A percentile compares a stretch with the other conserved stretches of the same genome.
phyloP scores from a whole-genome alignment of 2,797 vertebrate genomes.

The Phaenicophaeus curvirostris region DNA sequence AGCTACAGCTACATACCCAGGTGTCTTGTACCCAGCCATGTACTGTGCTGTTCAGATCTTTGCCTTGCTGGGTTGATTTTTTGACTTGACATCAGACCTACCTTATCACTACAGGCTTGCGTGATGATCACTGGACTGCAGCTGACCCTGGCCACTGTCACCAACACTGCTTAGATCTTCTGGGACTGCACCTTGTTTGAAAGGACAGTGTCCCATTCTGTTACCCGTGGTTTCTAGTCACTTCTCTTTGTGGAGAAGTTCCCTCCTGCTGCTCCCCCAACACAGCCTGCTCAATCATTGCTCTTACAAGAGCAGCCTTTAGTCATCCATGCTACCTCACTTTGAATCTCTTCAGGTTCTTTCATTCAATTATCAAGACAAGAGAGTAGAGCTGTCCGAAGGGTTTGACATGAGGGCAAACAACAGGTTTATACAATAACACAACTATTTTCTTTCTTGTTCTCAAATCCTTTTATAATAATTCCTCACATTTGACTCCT shows the following conservation, averaged over 20 bases:
- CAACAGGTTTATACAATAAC: background rate
- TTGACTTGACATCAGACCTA: background rate
- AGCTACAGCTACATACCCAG: too few species aligned
- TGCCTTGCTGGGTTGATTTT: background rate
- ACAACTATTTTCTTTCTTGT: background rate
- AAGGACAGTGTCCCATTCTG: background rate
- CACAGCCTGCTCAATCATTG: background rate
- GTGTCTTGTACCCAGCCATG: background rate
- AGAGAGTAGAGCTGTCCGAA: background rate
- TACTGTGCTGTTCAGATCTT: background rate
- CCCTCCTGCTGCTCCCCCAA: background rate
- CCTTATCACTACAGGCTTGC: background rate
- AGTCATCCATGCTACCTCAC: background rate
- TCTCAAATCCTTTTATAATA: background rate
- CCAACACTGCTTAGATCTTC: background rate
- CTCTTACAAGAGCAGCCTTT: background rate
- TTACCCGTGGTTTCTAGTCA: background rate
- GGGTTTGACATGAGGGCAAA: background rate
- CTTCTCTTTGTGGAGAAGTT: background rate
- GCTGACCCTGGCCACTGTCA: background rate
- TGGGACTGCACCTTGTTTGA: background rate
- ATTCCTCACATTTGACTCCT: background rate
- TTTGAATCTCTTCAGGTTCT: background rate
- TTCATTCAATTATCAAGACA: fast-evolving
- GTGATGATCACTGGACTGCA: background rate